A percentile compares a stretch with the other conserved stretches of the same genome.
These are phyloP conservation scores for Ichneumoninae sp. DNA, from an alignment of 2,888 invertebrate species.

Conservation along the genomic window DNA sequence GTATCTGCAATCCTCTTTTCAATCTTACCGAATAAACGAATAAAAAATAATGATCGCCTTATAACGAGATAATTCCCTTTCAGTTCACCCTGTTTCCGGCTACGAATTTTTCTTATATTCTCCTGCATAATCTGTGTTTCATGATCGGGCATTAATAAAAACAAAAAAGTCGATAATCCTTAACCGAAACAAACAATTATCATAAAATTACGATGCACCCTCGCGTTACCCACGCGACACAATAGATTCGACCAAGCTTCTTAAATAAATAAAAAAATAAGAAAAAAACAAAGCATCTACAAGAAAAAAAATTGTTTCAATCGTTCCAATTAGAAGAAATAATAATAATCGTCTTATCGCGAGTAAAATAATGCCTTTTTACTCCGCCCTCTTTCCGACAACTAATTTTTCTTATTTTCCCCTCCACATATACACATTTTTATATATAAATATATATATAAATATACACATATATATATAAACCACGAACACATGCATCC, in stretches of 20 bases:
- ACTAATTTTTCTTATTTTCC: not conserved
- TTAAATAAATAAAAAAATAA: not conserved
- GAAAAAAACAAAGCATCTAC: too few species aligned
- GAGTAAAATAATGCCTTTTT: not conserved
- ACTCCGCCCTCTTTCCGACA: not conserved
- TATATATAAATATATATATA: not conserved
- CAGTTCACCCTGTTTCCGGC: not conserved
- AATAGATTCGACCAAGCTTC: not conserved
- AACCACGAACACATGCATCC: not conserved
- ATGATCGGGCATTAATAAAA: too few species aligned
- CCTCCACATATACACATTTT: not conserved
- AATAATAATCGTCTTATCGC: not conserved
- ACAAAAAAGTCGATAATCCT: not conserved
- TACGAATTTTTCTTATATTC: not conserved
- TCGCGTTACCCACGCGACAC: not conserved
- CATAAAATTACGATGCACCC: not conserved
- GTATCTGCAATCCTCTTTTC: not conserved
- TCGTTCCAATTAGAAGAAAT: not conserved
- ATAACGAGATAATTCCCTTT: not conserved
- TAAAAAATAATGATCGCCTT: too few species aligned
- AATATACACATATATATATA: too few species aligned
- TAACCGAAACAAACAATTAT: not conserved
- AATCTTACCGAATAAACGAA: too few species aligned
- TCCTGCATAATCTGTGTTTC: not conserved
- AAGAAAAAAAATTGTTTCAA: not conserved